Percentiles rank a stretch among this genome's conserved stretches.
phyloP scores from a whole-genome alignment of 1,140 invertebrate species.

The Drosophila repletoides region DNA sequence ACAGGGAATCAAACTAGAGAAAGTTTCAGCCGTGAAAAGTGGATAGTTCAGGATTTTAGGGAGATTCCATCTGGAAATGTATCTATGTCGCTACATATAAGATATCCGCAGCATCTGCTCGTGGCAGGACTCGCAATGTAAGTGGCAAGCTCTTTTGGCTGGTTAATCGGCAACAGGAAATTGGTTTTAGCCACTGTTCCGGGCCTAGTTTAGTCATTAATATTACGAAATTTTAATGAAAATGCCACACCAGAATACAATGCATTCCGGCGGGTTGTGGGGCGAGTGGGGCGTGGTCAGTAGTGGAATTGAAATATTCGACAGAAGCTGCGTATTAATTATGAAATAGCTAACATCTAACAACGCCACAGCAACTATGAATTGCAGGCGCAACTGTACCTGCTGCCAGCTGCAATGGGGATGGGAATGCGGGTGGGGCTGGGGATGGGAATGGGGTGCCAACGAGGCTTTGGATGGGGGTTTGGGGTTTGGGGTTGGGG shows the following conservation, averaged over 20 bases:
- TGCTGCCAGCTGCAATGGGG: constrained; percentile 12
- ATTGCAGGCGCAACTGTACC: constrained; percentile 67
- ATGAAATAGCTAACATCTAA: constrained; percentile 41
- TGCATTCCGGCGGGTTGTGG: constrained; percentile 11
- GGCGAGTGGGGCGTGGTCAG: neutral
- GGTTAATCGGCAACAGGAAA: constrained; percentile 44
- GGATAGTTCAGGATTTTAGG: no score
- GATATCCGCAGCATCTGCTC: no score
- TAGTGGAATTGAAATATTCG: constrained; percentile 30
- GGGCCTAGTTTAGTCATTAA: constrained; percentile 48
- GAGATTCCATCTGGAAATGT: no score
- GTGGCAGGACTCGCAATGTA: no score
- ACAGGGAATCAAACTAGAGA: no score
- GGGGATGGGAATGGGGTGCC: neutral
- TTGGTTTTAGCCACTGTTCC: constrained; percentile 66
- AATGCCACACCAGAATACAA: constrained; percentile 50
- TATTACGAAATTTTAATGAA: constrained; percentile 77
- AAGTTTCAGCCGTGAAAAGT: no score
- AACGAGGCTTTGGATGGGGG: neutral
- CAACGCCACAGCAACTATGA: constrained; percentile 26
- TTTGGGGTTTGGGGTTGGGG: neutral
- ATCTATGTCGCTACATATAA: no score
- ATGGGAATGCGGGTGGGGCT: constrained; percentile 13
- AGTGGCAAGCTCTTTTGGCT: no score
- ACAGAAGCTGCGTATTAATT: constrained; percentile 39